These are phyloP conservation scores for Leucophenga maculata DNA, from an alignment of 2,888 invertebrate species.

Conservation along the genomic window DNA sequence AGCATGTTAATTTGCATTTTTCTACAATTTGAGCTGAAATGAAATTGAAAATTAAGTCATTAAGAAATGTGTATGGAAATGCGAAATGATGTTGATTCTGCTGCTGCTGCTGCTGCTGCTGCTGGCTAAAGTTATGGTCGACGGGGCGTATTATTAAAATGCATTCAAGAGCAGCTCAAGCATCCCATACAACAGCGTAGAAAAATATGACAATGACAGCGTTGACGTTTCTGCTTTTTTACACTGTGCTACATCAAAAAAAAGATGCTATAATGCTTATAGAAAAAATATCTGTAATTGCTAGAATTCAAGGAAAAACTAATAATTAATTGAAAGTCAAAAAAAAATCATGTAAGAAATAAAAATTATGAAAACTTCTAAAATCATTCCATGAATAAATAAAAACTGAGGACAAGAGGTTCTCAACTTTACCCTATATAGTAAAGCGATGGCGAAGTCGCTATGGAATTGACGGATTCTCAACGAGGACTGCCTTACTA, in stretches of 20 bases:
- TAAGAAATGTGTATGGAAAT: slow-evolving; percentile 40
- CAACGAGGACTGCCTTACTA: too few relatives aligned
- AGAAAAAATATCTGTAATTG: neutral
- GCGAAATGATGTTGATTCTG: neutral
- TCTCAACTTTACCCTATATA: too few relatives aligned
- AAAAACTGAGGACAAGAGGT: too few relatives aligned
- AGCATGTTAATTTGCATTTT: slow-evolving; percentile 52
- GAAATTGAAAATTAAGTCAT: slow-evolving; percentile 66
- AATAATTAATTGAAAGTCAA: too few relatives aligned
- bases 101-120: neutral
- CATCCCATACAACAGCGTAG: neutral
- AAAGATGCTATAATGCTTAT: neutral
- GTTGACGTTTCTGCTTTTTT: too few relatives aligned
- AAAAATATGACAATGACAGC: neutral
- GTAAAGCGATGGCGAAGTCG: too few relatives aligned
- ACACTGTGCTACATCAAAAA: neutral
- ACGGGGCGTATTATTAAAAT: slow-evolving; percentile 47
- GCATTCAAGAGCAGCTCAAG: slow-evolving; percentile 20
- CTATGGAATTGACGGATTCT: too few relatives aligned
- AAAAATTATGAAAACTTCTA: too few relatives aligned
- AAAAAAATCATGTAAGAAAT: too few relatives aligned
- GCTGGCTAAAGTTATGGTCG: slow-evolving; percentile 9
- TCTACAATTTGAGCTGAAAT: slow-evolving; percentile 47
- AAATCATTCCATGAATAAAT: too few relatives aligned
- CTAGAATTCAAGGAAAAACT: neutral